Conservation (phyloP, 2,888 invertebrate species). For the Ypsolopha sequella region DNA sequence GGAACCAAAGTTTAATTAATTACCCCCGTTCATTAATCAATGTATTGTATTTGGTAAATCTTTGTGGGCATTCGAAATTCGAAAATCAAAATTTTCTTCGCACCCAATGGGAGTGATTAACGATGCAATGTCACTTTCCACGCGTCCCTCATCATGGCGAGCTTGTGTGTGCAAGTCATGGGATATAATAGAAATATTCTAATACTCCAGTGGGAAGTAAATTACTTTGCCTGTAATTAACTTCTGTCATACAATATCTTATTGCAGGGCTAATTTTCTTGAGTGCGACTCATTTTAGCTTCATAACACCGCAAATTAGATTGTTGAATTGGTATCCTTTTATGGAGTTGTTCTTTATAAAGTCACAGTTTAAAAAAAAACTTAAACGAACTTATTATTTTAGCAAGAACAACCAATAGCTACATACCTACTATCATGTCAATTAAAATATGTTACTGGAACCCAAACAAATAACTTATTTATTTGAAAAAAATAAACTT, state of each 20-base stretch:
- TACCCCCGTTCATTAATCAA: conserved; percentile 49
- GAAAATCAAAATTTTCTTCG: conserved; percentile 62
- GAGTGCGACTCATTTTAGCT: too few species aligned
- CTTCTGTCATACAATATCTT: conserved; percentile 20
- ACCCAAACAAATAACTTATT: too few species aligned
- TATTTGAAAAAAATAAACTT: too few species aligned
- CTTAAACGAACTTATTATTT: too few species aligned
- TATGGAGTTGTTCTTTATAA: not conserved
- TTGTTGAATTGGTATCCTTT: not conserved
- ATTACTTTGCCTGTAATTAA: conserved; percentile 55
- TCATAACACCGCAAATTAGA: too few species aligned
- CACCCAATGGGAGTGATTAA: conserved; percentile 56
- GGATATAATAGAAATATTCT: conserved; percentile 61
- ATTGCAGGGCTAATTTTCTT: conserved; percentile 21
- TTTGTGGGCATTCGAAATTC: conserved; percentile 42
- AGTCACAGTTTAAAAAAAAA: not conserved
- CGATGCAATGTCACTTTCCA: conserved; percentile 49
- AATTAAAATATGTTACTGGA: too few species aligned
- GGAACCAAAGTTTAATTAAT: conserved; percentile 22
- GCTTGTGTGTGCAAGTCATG: conserved; percentile 52
- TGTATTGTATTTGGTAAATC: conserved; percentile 46
- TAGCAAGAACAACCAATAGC: too few species aligned
- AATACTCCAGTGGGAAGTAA: conserved; percentile 48
- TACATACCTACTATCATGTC: too few species aligned
- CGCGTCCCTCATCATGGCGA: conserved; percentile 40